A percentile compares a stretch with the other conserved stretches of the same genome.
Conservation (phyloP, 2,797 vertebrate species). For the Neosilurus hyrtlii region DNA sequence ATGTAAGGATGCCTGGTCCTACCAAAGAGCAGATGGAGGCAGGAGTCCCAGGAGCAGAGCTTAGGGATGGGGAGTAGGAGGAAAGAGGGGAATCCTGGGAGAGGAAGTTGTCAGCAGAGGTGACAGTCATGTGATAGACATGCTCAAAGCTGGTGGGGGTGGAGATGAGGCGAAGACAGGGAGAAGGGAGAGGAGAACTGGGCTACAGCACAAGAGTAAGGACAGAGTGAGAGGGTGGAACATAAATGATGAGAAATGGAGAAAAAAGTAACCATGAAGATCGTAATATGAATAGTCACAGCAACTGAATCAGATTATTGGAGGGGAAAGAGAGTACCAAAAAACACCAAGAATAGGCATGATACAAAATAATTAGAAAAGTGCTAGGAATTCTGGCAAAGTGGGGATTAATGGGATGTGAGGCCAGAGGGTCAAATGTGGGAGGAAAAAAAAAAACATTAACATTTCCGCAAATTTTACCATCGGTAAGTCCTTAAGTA, state of each 20-base stretch:
- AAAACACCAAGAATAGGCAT: not conserved
- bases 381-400: not conserved
- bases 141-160: constrained; percentile 86
- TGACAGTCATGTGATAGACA: constrained; percentile 87
- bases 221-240: constrained; percentile 13
- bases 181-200: constrained; percentile 76
- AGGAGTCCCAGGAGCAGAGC: constrained; percentile 74
- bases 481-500: constrained; percentile 97
- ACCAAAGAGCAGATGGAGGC: constrained; percentile 79
- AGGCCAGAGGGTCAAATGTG: not conserved
- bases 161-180: constrained; percentile 79
- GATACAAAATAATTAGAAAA: not conserved
- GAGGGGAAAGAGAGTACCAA: not conserved
- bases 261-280: not conserved
- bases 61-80: constrained; percentile 73
- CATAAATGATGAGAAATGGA: constrained; percentile 23
- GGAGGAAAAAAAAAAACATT: not conserved
- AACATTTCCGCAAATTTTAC: constrained; percentile 65
- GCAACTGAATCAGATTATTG: not conserved
- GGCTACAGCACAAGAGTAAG: constrained; percentile 68
- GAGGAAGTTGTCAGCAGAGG: constrained; percentile 84
- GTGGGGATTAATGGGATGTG: constrained; percentile 15
- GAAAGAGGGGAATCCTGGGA: constrained; percentile 75
- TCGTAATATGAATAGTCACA: not conserved
- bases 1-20: constrained; percentile 60